Base-by-base conservation (phyloP, 2,113 vertebrate genomes). In the Tenrec ecaudatus region DNA sequence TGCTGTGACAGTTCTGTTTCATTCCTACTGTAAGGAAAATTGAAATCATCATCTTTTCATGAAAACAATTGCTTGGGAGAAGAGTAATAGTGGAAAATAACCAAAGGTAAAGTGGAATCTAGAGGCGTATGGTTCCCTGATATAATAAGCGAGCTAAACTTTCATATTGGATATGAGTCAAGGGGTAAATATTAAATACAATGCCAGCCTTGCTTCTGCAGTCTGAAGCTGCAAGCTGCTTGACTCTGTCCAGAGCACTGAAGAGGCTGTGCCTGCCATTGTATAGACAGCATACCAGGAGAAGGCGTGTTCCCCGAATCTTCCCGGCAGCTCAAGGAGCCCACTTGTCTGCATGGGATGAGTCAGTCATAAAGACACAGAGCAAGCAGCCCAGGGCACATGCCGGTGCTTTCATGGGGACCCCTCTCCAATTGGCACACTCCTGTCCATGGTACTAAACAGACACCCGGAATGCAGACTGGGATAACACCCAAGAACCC, bases 221-320 rank as follows among this genome's bases (percentile, higher is more conserved):
- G 27, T 14, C 6, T 40, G 4, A 31, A 62, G 16, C 16, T 60
- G 14, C 3, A 29, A 3, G 19, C 29, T 10, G 14, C 38, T 5
- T 25, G 38, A 40, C 23, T 25, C 20, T 25, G 9, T 36, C 38
- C 73, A 27, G 33, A n/a, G 0, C 0, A 3, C 33, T 15, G 27
- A 14, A 4, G 3, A n/a, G 20, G 0, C 19, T 12, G 0, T 19
- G 6, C 17, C 27, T 20, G 19, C 9, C 14, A 0, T 5, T 25
- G 36, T 1, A 22, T 62, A 3, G 12, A 23, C 27, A 23, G 53
- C 33, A 16, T 38, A 81, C 14, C 1, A 3, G 15, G 0, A 68
- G 23, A 22, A 2, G 15, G 6, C 23, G 11, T 12, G 3, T 2
- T 57, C 40, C 10, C 6, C 0, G 22, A 7, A 0, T 27, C 38